A percentile compares a stretch with the other conserved stretches of the same genome.
These are phyloP conservation scores for Sylvicola cinctus DNA, from an alignment of 2,888 invertebrate species.

Conservation along the genomic window DNA sequence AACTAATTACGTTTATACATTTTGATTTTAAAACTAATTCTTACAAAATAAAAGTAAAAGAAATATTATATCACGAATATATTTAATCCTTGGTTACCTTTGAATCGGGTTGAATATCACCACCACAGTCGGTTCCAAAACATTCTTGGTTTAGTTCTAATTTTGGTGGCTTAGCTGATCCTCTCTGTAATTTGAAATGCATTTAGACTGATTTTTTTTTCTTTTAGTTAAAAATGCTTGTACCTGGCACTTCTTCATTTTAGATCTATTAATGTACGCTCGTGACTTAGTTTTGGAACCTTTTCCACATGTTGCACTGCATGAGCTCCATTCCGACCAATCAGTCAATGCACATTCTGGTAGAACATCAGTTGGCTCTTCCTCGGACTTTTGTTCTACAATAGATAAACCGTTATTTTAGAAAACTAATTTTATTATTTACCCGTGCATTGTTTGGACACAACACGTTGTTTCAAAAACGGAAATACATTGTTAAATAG, in stretches of 20 bases:
- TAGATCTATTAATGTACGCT: background rate
- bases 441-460: no score
- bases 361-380: background rate
- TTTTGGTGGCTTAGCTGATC: constrained; percentile 19
- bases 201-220: background rate
- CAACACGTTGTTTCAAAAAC: no score
- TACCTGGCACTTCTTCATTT: background rate
- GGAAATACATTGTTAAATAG: no score
- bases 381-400: no score
- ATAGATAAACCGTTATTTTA: no score
- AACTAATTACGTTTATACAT: no score
- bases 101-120: constrained; percentile 14
- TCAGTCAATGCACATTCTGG: constrained; percentile 38
- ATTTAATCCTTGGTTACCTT: no score
- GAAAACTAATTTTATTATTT: no score
- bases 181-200: constrained; percentile 9
- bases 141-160: constrained; percentile 29
- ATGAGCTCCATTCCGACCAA: constrained; percentile 71
- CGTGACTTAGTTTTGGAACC: constrained; percentile 43
- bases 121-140: constrained; percentile 19
- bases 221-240: background rate
- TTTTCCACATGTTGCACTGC: constrained; percentile 57
- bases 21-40: no score
- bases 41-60: no score
- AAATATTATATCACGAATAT: no score